Conservation (phyloP, 1,140 invertebrate genomes). For the Zaprionus camerounensis region DNA sequence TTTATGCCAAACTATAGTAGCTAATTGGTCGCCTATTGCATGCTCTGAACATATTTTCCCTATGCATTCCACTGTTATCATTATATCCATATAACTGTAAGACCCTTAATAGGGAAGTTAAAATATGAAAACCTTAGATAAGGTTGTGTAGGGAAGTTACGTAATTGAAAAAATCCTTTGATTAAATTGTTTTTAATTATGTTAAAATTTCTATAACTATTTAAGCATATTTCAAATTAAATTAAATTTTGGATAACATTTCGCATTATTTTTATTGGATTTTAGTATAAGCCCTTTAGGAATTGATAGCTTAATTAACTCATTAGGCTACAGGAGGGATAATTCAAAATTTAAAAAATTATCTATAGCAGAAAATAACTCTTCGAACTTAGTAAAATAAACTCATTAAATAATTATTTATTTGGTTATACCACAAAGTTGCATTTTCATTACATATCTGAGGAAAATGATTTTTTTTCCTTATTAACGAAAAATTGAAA, state of each 20-base stretch:
- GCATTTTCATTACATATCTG: not conserved
- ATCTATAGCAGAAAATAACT: too few relatives aligned
- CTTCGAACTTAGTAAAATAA: too few relatives aligned
- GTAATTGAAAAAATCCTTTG: not conserved
- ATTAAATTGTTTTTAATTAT: constrained; percentile 7
- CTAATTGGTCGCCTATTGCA: not conserved
- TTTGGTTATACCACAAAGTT: not conserved
- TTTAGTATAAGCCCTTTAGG: not conserved
- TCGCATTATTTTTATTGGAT: not conserved
- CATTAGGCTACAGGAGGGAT: not conserved
- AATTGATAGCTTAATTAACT: not conserved
- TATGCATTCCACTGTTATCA: too few relatives aligned
- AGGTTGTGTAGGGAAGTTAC: not conserved
- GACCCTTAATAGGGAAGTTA: too few relatives aligned
- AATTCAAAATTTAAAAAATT: too few relatives aligned
- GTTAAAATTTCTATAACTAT: not conserved
- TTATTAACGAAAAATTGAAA: constrained; percentile 22
- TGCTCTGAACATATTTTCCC: not conserved
- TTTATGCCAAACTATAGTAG: not conserved
- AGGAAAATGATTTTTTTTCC: not conserved
- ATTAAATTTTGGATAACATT: not conserved
- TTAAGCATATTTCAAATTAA: not conserved
- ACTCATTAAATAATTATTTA: not conserved
- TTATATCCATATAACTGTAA: too few relatives aligned
- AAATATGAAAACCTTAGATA: not conserved